Evolutionary conservation across 2,113 vertebrate species (phyloP).

Genomic region (Pogona vitticeps): DNA sequence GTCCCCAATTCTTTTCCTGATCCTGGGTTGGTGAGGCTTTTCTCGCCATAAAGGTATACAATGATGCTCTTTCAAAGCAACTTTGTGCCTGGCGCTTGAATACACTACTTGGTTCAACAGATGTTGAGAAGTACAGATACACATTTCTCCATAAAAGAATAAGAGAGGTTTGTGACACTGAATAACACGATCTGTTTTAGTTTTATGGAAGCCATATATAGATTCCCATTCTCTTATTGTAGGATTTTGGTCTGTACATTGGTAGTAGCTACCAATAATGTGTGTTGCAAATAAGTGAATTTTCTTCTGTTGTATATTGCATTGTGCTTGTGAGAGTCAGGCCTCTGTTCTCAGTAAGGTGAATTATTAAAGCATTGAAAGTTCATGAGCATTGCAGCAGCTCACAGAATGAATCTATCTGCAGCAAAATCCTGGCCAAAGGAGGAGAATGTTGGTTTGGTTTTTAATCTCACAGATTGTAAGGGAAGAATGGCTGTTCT

Average conservation of each 20-base stretch:
- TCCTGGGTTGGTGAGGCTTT: not conserved
- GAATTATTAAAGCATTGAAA: not conserved
- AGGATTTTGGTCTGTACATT: not conserved
- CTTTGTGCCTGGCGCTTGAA: not conserved
- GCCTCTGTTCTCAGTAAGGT: not conserved
- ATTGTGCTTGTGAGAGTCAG: not conserved
- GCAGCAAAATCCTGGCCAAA: not conserved
- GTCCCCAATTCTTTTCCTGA: not conserved
- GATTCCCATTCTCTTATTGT: not conserved
- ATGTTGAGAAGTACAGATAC: not conserved
- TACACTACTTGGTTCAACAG: not conserved
- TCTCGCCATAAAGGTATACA: not conserved
- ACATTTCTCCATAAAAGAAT: not conserved
- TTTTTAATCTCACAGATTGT: not conserved
- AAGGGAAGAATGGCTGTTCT: not conserved
- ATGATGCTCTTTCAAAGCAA: not conserved
- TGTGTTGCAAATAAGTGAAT: not conserved
- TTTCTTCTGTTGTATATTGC: not conserved
- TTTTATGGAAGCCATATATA: not conserved
- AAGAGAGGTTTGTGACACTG: not conserved
- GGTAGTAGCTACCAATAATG: not conserved
- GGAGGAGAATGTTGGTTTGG: not conserved
- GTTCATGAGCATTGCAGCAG: not conserved
- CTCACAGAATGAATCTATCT: not conserved
- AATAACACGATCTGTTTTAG: not conserved